A percentile compares a stretch with the other conserved stretches of the same genome.
These are phyloP conservation scores for Bufo bufo DNA, from an alignment of 2,113 vertebrate genomes.

Conservation along the genomic window DNA sequence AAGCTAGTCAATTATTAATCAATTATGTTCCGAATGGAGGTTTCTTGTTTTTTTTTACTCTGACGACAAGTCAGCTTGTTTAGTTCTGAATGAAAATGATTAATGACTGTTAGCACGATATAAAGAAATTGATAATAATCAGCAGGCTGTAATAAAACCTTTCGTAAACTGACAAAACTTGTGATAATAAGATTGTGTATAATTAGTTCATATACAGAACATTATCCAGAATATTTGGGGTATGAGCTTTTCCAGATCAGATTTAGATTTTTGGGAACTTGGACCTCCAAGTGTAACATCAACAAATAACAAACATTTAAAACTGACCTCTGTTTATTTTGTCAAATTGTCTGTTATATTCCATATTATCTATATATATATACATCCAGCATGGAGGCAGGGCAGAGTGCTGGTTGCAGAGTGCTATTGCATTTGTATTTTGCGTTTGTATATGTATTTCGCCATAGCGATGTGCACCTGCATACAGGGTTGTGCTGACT, in stretches of 20 bases:
- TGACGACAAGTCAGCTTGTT: conserved; percentile 26
- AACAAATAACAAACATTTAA: neutral
- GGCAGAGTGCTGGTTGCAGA: too few species aligned
- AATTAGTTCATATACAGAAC: conserved; percentile 23
- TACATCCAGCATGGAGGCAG: too few species aligned
- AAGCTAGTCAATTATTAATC: conserved; percentile 40
- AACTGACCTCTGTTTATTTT: conserved; percentile 11
- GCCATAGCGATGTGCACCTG: too few species aligned
- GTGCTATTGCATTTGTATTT: too few species aligned
- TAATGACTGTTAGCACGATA: conserved; percentile 31
- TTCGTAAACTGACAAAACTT: neutral
- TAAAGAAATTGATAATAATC: conserved; percentile 20
- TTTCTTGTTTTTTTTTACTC: neutral
- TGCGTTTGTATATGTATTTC: too few species aligned
- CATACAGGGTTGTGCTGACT: too few species aligned
- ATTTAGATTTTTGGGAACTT: neutral
- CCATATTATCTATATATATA: too few species aligned
- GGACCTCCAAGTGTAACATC: conserved; percentile 7
- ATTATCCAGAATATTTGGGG: conserved; percentile 3
- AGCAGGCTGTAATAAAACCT: conserved; percentile 20
- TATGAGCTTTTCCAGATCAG: conserved; percentile 18
- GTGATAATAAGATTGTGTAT: conserved; percentile 20
- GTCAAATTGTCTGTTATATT: neutral
- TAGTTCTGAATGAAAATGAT: conserved; percentile 30
- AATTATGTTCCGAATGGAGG: conserved; percentile 28